Evolutionary conservation across 2,113 vertebrate genomes (phyloP), one percentile per base, ranked within the genome.

Genomic region (Gyps fulvus): DNA sequence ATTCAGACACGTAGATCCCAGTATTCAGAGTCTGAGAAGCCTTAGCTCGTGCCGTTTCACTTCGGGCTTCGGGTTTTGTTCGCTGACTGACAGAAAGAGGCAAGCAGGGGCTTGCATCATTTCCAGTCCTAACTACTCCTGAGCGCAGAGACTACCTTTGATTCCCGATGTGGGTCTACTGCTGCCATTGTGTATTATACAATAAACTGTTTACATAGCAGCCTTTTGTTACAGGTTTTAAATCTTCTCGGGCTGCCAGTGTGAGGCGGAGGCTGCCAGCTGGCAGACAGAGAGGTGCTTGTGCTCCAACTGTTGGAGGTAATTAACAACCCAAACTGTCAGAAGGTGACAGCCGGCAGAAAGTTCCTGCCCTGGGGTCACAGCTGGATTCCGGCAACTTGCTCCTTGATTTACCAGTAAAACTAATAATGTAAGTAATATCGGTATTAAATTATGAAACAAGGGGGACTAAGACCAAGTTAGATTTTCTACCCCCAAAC

Each of bases 241-340:
- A 99, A 99, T 99, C 98, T 98, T 98, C 96, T 77, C 80, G 23
- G 97, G 93, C 97, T 98, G 97, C 97, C 97, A 97, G 96, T 92
- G 92, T 61, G 95, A 97, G 97, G 97, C 74, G 3, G 80, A 90
- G 96, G 50, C 84, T 96, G 98, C 97, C 98, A 98, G 98, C 98
- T 98, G 98, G 98, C 98, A 98, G 98, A 98, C 98, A 98, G 96
- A 98, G 98, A 98, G 97, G 97, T 98, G 98, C 98, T 99, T 98
- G 97, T 98, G 92, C 91, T 98, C 91, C 89, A 66, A 94, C 97
- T 97, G 98, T 98, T 97, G 96, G 98, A 98, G 97, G 97, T 98
- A 98, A 98, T 98, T 98, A 98, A 98, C 97, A 98, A 98, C 93
- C 97, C 67, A 18, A 97, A 98, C 97, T 98, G 96, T 98, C 97